A percentile compares a stretch with the other conserved stretches of the same genome.
These are phyloP conservation scores for Lipophrys pholis DNA, from an alignment of 2,113 vertebrate species.

Conservation along the genomic window DNA sequence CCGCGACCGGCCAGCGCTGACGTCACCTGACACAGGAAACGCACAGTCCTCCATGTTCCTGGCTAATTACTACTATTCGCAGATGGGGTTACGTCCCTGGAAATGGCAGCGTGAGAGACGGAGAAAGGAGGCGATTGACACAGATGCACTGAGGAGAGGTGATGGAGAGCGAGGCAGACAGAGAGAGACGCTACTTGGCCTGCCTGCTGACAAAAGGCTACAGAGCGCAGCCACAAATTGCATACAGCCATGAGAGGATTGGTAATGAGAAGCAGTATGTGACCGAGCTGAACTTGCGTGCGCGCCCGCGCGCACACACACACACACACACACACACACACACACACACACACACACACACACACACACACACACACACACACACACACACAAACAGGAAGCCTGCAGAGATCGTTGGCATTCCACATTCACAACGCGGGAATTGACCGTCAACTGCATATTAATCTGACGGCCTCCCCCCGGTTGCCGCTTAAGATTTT, in stretches of 20 bases:
- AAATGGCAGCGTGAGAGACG: conserved; percentile 11
- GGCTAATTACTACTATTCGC: conserved; percentile 62
- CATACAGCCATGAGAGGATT: conserved; percentile 75
- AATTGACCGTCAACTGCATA: conserved; percentile 53
- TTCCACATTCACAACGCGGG: conserved; percentile 32
- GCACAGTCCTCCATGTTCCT: conserved; percentile 18
- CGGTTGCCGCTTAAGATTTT: conserved; percentile 32
- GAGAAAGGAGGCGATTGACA: conserved; percentile 3
- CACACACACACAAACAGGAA: conserved; percentile 12
- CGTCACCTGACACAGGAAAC: conserved; percentile 49
- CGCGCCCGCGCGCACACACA: not conserved
- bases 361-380: conserved; percentile 20
- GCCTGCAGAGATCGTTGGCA: conserved; percentile 30
- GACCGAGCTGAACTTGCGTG: conserved; percentile 49
- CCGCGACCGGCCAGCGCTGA: conserved; percentile 19
- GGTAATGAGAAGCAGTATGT: conserved; percentile 72
- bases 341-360: conserved; percentile 21
- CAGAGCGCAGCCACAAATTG: conserved; percentile 65
- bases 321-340: conserved; percentile 17
- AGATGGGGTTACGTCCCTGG: conserved; percentile 42
- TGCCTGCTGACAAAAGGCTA: conserved; percentile 64
- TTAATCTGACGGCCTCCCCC: conserved; percentile 47
- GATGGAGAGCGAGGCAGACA: conserved; percentile 35
- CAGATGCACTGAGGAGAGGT: conserved; percentile 24
- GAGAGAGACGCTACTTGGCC: conserved; percentile 33